These are phyloP conservation scores for Barypeithes pellucidus DNA, from an alignment of 2,888 invertebrate genomes.

Conservation along the genomic window DNA sequence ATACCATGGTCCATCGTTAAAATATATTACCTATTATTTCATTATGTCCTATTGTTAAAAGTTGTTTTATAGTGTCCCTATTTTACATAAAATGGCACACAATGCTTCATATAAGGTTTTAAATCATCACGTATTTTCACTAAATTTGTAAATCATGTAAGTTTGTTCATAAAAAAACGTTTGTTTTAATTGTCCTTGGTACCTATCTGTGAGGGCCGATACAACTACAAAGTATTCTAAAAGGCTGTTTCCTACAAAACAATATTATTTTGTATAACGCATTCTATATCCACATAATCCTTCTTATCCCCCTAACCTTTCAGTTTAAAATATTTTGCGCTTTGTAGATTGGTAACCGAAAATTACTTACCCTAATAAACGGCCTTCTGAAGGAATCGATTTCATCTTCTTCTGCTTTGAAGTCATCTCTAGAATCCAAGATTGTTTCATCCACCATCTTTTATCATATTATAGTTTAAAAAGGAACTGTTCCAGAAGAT, in stretches of 20 bases:
- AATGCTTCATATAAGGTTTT: neutral
- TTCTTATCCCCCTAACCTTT: too few species aligned
- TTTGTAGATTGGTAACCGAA: too few species aligned
- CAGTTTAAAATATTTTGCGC: too few species aligned
- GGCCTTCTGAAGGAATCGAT: constrained; percentile 56
- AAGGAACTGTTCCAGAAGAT: neutral
- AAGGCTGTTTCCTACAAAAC: too few species aligned
- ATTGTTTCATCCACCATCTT: constrained; percentile 40
- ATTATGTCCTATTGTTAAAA: constrained; percentile 6
- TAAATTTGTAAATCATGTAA: too few species aligned
- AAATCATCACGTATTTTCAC: constrained; percentile 1
- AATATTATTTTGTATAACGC: too few species aligned
- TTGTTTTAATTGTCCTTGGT: too few species aligned
- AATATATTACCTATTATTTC: neutral
- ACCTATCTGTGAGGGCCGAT: too few species aligned
- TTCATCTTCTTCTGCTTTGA: constrained; percentile 54
- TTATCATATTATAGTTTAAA: constrained; percentile 26
- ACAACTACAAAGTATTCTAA: too few species aligned
- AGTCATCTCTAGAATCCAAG: constrained; percentile 22
- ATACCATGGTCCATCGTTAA: neutral
- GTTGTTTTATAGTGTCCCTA: neutral
- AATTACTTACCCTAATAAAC: constrained; percentile 60
- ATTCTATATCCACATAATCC: too few species aligned
- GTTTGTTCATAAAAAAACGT: too few species aligned
- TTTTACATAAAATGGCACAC: constrained; percentile 9